Evolutionary conservation across 2,113 vertebrate species (phyloP).

Genomic region (Agapornis roseicollis): DNA sequence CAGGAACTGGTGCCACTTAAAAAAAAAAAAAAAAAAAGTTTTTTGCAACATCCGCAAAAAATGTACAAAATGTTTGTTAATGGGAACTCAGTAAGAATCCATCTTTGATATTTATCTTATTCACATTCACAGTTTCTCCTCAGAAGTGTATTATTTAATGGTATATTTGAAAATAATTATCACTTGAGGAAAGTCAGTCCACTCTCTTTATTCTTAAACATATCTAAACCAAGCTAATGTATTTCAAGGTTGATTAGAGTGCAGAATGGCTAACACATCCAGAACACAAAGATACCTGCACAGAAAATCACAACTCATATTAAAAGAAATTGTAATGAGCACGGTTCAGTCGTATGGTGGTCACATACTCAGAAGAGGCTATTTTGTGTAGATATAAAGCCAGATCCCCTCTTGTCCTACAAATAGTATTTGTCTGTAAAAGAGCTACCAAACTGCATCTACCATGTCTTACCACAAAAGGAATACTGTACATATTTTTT

Average conservation of each 20-base stretch:
- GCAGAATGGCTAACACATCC: neutral
- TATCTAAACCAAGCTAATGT: neutral
- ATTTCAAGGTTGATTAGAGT: neutral
- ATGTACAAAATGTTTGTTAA: neutral
- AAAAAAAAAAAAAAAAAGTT: neutral
- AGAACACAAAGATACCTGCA: neutral
- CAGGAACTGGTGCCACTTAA: slow-evolving; percentile 18
- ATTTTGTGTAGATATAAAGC: neutral
- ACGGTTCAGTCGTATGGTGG: neutral
- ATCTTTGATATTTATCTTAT: neutral
- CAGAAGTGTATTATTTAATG: neutral
- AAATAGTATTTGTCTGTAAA: neutral
- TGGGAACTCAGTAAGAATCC: neutral
- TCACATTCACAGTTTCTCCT: neutral
- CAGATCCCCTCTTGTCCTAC: neutral
- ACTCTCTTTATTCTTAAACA: neutral
- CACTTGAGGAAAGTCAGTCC: neutral
- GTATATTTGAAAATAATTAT: neutral
- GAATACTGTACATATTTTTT: neutral
- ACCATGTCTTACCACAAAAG: neutral
- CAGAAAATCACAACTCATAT: neutral
- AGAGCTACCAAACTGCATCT: neutral
- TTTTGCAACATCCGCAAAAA: neutral
- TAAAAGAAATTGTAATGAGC: neutral
- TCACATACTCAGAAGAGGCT: neutral